phyloP scores from a whole-genome alignment of 2,888 invertebrate species.

The Pteria penguin region DNA sequence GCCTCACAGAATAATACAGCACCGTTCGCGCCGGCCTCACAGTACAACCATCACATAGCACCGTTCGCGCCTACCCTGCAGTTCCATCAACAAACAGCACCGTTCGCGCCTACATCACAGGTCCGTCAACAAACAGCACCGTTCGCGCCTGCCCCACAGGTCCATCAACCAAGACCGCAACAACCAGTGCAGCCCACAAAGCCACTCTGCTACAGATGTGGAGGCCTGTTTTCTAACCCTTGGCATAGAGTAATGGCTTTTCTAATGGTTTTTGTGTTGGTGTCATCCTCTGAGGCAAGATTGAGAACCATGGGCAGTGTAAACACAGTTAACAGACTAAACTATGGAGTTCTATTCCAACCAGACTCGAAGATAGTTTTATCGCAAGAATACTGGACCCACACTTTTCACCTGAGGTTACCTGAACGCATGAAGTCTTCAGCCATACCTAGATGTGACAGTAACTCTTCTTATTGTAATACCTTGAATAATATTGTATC shows the following conservation, averaged over 20 bases:
- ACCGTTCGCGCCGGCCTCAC: no score
- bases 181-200: no score
- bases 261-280: not conserved
- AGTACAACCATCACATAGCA: no score
- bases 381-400: not conserved
- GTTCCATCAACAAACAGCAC: no score
- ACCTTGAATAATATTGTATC: not conserved
- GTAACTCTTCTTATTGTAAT: not conserved
- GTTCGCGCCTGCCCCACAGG: no score
- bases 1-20: no score
- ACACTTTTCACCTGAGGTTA: conserved; percentile 10
- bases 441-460: no score
- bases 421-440: not conserved
- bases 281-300: not conserved
- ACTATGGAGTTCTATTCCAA: not conserved
- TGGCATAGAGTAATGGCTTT: not conserved
- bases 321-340: not conserved
- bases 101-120: no score
- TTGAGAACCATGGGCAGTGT: not conserved
- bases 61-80: no score
- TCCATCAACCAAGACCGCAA: no score
- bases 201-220: not conserved
- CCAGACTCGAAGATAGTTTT: not conserved
- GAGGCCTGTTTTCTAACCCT: not conserved
- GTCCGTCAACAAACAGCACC: no score